A percentile compares a stretch with the other conserved stretches of the same genome.
These are phyloP conservation scores for Poeciliopsis prolifica DNA, from an alignment of 2,113 vertebrate species.

Conservation along the genomic window DNA sequence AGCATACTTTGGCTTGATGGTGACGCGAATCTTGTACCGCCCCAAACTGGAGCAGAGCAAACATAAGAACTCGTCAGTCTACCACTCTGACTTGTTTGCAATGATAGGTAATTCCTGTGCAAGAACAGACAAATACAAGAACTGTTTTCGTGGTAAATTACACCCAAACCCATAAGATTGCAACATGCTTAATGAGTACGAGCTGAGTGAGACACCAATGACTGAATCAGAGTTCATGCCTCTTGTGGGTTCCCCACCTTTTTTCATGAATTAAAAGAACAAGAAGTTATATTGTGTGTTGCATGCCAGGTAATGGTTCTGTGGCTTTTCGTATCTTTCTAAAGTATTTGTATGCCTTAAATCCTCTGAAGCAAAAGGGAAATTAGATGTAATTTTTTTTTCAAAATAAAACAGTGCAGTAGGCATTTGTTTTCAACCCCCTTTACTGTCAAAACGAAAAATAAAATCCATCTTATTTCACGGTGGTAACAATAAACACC, in stretches of 20 bases:
- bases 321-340: no score
- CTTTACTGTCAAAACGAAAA: not conserved
- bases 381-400: no score
- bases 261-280: no score
- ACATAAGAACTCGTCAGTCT: constrained; percentile 76
- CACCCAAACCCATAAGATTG: not conserved
- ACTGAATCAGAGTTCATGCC: not conserved
- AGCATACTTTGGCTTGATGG: constrained; percentile 89
- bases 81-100: constrained; percentile 86
- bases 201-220: not conserved
- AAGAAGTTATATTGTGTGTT: no score
- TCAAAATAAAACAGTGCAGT: no score
- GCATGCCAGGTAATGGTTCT: no score
- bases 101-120: constrained; percentile 83
- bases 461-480: not conserved
- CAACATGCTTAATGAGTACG: rapidly evolving
- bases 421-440: not conserved
- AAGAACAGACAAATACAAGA: not conserved
- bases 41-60: constrained; percentile 78
- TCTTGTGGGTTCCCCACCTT: no score
- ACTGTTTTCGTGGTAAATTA: not conserved
- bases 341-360: no score
- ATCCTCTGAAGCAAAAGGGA: no score
- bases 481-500: no score
- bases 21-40: constrained; percentile 85